A percentile compares a stretch with the other conserved stretches of the same genome.
Evolutionary conservation across 2,113 vertebrate genomes (phyloP).

Genomic region (Podarcis muralis): DNA sequence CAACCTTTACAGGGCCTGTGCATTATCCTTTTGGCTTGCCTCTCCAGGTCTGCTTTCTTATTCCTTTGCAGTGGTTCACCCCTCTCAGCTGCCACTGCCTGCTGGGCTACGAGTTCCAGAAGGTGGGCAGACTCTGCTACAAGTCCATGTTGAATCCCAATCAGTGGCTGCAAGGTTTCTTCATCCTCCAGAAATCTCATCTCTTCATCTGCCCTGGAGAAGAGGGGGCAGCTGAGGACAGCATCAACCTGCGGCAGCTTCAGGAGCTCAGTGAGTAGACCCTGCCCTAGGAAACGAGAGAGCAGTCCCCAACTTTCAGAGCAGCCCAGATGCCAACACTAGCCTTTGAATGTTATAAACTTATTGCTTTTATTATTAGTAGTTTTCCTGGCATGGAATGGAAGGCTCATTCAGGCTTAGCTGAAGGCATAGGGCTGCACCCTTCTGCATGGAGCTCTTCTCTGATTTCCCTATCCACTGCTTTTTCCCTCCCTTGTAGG

Average conservation of each 20-base stretch:
- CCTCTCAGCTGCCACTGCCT: slow-evolving; percentile 93
- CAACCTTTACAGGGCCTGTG: not conserved
- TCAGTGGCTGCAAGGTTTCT: slow-evolving; percentile 90
- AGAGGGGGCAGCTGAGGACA: slow-evolving; percentile 87
- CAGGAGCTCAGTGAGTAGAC: slow-evolving; percentile 93
- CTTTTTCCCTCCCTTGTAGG: slow-evolving; percentile 65
- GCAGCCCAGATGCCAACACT: not conserved
- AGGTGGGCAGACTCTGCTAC: slow-evolving; percentile 87
- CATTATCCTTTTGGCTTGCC: rapidly evolving
- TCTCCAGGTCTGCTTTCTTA: not conserved
- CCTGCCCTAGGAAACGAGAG: no score
- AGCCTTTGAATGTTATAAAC: not conserved
- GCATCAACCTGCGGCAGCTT: slow-evolving; percentile 91
- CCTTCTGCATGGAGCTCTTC: not conserved
- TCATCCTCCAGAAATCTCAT: slow-evolving; percentile 94
- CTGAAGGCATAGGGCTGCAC: not conserved
- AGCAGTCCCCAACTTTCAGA: not conserved
- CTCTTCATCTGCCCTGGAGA: slow-evolving; percentile 90
- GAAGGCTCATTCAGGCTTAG: not conserved
- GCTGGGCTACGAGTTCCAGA: slow-evolving; percentile 89
- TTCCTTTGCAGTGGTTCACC: slow-evolving; percentile 82
- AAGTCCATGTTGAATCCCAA: slow-evolving; percentile 90
- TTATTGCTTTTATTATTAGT: not conserved
- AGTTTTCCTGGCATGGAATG: not conserved
- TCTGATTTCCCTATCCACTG: not conserved